phyloP scores from a whole-genome alignment of 2,113 vertebrate species.

The Miniopterus natalensis region DNA sequence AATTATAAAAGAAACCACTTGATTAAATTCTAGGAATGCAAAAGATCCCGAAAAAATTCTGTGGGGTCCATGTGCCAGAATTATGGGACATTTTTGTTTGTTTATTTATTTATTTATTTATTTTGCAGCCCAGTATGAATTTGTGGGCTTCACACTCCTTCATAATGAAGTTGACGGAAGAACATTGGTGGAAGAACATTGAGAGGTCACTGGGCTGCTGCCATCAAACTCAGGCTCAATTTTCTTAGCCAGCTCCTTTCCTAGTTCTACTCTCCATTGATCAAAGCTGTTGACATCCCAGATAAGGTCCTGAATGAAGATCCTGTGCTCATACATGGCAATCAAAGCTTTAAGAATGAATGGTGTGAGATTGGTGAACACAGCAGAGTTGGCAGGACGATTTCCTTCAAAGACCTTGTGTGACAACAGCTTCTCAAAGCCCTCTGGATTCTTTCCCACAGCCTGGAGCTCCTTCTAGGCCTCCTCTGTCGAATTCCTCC shows the following conservation, averaged over 20 bases:
- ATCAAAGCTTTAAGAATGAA: constrained; percentile 94
- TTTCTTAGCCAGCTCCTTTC: constrained; percentile 97
- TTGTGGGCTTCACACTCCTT: constrained; percentile 88
- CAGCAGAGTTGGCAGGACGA: constrained; percentile 96
- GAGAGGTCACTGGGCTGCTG: constrained; percentile 89
- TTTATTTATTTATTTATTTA: neutral
- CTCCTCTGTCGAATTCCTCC: constrained; percentile 93
- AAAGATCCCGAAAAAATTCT: neutral
- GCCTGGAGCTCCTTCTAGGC: constrained; percentile 93
- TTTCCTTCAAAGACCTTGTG: constrained; percentile 99
- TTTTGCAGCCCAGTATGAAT: neutral
- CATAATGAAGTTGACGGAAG: constrained; percentile 98
- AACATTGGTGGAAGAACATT: constrained; percentile 94
- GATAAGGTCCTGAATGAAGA: constrained; percentile 96
- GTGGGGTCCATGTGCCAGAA: neutral
- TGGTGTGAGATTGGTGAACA: constrained; percentile 96
- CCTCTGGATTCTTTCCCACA: constrained; percentile 88
- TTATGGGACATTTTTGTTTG: neutral
- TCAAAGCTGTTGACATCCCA: constrained; percentile 99
- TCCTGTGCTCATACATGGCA: constrained; percentile 99
- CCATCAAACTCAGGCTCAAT: constrained; percentile 96
- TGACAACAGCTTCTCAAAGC: constrained; percentile 94
- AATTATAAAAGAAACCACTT: constrained; percentile 42
- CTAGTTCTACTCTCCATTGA: constrained; percentile 98
- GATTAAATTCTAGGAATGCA: constrained; percentile 34